phyloP scores from a whole-genome alignment of 92 coral and sea anemone genomes.

The Epizoanthus fatuus region DNA sequence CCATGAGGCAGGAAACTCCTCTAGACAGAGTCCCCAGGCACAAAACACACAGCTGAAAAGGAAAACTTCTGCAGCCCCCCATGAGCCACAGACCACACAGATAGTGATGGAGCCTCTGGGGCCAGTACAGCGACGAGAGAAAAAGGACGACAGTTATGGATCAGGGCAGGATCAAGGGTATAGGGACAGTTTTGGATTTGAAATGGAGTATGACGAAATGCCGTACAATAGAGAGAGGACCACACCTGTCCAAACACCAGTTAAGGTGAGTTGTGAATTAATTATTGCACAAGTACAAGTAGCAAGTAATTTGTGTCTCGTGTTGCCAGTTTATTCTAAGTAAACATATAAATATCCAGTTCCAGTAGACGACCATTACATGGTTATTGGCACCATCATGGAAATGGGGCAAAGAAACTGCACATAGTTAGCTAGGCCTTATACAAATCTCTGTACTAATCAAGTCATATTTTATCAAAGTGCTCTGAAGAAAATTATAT shows the following conservation, averaged over 20 bases:
- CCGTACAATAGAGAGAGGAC: neutral
- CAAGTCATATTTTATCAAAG: too few species aligned
- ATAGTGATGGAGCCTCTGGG: constrained; percentile 5
- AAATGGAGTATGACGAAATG: constrained; percentile 26
- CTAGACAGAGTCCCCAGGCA: neutral
- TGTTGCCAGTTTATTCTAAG: too few species aligned
- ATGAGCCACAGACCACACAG: constrained; percentile 21
- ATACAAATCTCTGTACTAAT: too few species aligned
- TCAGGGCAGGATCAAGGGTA: constrained; percentile 41
- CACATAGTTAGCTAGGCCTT: too few species aligned
- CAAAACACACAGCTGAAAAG: neutral
- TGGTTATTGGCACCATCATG: too few species aligned
- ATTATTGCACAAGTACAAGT: neutral
- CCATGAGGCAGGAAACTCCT: neutral
- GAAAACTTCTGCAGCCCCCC: neutral
- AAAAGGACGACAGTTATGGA: constrained; percentile 29
- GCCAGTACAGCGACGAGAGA: constrained; percentile 31
- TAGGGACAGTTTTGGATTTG: constrained; percentile 41
- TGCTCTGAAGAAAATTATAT: too few species aligned
- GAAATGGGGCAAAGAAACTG: too few species aligned
- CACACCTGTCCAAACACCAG: neutral
- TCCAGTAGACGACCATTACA: too few species aligned
- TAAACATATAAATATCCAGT: too few species aligned
- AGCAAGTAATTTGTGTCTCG: neutral
- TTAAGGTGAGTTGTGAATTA: constrained; percentile 11